Conservation (phyloP, 2,113 vertebrate species). For the Melanerpes formicivorus region DNA sequence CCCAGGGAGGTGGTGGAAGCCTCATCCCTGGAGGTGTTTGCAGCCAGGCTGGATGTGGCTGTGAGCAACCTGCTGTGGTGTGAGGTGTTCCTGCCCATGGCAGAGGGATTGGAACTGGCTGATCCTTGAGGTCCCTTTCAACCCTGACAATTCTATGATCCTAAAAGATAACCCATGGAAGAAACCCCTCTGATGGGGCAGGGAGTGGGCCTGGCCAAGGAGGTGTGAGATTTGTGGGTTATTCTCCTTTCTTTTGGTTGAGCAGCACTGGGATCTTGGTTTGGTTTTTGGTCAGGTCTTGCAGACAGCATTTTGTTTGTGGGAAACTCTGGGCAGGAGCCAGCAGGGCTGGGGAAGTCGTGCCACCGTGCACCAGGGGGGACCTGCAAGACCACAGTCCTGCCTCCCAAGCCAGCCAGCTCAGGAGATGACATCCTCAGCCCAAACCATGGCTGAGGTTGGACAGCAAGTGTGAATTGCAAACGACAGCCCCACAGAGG, state of each 20-base stretch:
- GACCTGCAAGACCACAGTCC: not conserved
- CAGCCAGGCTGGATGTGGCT: too few species aligned
- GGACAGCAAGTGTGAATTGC: not conserved
- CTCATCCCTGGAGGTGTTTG: too few species aligned
- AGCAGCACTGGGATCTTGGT: not conserved
- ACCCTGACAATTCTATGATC: too few species aligned
- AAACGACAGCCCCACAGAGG: not conserved
- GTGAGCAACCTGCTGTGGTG: too few species aligned
- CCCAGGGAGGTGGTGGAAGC: too few species aligned
- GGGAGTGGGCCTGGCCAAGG: not conserved
- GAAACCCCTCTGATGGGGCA: not conserved
- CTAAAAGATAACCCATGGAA: not conserved
- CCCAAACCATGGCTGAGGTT: not conserved
- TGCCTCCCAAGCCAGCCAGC: not conserved
- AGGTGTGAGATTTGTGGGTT: not conserved
- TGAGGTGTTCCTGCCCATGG: too few species aligned
- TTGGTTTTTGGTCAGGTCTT: not conserved
- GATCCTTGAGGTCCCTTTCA: too few species aligned
- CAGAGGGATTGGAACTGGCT: too few species aligned
- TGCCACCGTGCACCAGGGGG: accelerated
- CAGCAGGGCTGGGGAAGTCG: not conserved
- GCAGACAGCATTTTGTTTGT: accelerated
- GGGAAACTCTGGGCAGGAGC: not conserved
- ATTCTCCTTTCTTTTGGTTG: not conserved
- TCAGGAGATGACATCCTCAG: not conserved